Evolutionary conservation across 2,888 invertebrate species (phyloP).

Genomic region (Oxycera nigricornis): DNA sequence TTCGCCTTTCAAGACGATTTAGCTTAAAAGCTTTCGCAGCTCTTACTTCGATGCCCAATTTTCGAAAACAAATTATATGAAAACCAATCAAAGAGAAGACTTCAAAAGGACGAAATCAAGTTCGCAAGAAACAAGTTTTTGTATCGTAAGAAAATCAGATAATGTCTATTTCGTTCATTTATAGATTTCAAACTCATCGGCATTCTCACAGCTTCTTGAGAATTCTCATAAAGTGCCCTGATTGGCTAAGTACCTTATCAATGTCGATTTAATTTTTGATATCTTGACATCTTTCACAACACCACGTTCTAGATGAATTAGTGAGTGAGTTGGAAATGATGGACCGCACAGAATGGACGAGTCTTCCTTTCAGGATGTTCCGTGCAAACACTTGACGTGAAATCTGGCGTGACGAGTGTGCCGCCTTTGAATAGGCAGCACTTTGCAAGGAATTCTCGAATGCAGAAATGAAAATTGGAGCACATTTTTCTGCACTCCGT

Average conservation of each 20-base stretch:
- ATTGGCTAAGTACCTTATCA: conserved; percentile 5
- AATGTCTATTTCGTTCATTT: too few relatives aligned
- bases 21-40: too few relatives aligned
- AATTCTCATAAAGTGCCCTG: background rate
- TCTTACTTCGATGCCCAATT: too few relatives aligned
- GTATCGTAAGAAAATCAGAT: too few relatives aligned
- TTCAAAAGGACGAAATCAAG: too few relatives aligned
- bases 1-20: too few relatives aligned
- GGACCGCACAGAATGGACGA: conserved; percentile 7
- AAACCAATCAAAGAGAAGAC: too few relatives aligned
- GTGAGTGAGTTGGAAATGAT: background rate
- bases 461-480: conserved; percentile 18
- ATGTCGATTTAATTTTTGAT: background rate
- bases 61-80: too few relatives aligned
- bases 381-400: background rate
- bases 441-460: conserved; percentile 15
- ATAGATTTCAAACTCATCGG: too few relatives aligned
- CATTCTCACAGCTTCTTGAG: background rate
- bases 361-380: background rate
- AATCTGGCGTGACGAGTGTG: background rate
- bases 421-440: conserved; percentile 21
- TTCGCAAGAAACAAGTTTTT: too few relatives aligned
- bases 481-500: conserved; percentile 17
- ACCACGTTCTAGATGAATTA: background rate
- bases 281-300: background rate